A percentile compares a stretch with the other conserved stretches of the same genome.
Evolutionary conservation across 2,888 invertebrate species (phyloP).

Genomic region (Drosophila testacea): DNA sequence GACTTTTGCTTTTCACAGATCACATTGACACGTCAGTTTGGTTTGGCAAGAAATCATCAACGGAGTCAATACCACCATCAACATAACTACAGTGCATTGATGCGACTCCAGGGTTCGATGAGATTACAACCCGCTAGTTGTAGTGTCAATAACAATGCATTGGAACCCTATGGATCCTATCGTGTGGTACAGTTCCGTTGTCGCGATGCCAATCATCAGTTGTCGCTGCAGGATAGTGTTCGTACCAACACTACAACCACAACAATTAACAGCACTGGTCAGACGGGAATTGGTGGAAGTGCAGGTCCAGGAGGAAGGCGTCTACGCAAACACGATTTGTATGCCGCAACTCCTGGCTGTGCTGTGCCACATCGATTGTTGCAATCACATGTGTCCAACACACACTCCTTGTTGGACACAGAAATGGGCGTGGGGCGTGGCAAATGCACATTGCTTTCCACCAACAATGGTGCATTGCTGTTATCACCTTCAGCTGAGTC

Average conservation of each 20-base stretch:
- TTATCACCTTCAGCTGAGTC: constrained; percentile 43
- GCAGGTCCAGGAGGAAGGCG: constrained; percentile 29
- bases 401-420: constrained; percentile 69
- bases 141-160: constrained; percentile 84
- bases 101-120: constrained; percentile 84
- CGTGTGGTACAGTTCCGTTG: constrained; percentile 84
- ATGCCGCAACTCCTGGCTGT: constrained; percentile 51
- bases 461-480: constrained; percentile 64
- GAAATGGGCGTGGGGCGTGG: constrained; percentile 65
- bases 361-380: constrained; percentile 73
- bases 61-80: constrained; percentile 74
- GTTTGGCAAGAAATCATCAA: constrained; percentile 79
- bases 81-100: constrained; percentile 84
- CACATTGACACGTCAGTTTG: constrained; percentile 84
- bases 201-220: constrained; percentile 84
- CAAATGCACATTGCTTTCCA: constrained; percentile 72
- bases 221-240: constrained; percentile 84
- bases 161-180: constrained; percentile 82
- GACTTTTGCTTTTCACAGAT: constrained; percentile 62
- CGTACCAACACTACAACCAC: constrained; percentile 82
- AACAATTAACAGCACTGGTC: constrained; percentile 70
- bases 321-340: constrained; percentile 76
- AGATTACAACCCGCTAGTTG: constrained; percentile 83
- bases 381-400: constrained; percentile 81
- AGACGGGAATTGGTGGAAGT: constrained; percentile 24